Base-by-base conservation (phyloP, 2,888 invertebrate species). In the Galeopsomyia nigrocyanea region DNA sequence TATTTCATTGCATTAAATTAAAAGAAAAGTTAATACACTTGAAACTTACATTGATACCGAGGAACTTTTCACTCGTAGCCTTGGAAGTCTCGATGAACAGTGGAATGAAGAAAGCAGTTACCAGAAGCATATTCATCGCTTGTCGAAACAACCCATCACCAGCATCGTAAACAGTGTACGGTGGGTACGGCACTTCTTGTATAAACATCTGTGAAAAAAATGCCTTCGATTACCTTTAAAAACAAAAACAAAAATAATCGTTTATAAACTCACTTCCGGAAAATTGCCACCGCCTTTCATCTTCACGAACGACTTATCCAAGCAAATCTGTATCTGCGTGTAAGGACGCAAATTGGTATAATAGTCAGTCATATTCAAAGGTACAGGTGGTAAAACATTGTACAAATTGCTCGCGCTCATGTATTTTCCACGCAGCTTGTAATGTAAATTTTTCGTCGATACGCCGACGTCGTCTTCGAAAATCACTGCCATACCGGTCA, bases 31-130 rank as follows among this genome's bases (percentile, higher is more conserved):
- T 7, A 26, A 26, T 5, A 5, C 26, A 26, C 3, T 5, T 5
- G 26, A 2, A 74, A 82, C 83, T 76, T 71, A 85, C 85, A 74
- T 82, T 83, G 3, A 86, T 78, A 3, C 86, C 86, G 61, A 84
- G 82, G 58, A 80, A 81, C 64, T 85, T 86, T 71, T 86, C 86
- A 50, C 78, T 82, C 0, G 82, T 78, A 9, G 83, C 79, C 62
- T 80, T 85, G 47, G 79, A 77, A 0, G 81, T 79, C 78, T 86
- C 84, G 46, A 83, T 63, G 47, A 80, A 83, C 7, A 86, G 76
- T 49, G 84, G 80, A 57, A 84, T 80, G 58, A 85, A 69, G 70
- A 86, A 83, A 62, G 79, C 79, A 17, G 80, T 76, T n/a, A 68
- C 61, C 1, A 50, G 14, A 3, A 39, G 39, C 13, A 9, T 39